Conservation (phyloP, 1,140 invertebrate species). For the Calosoma granatense region DNA sequence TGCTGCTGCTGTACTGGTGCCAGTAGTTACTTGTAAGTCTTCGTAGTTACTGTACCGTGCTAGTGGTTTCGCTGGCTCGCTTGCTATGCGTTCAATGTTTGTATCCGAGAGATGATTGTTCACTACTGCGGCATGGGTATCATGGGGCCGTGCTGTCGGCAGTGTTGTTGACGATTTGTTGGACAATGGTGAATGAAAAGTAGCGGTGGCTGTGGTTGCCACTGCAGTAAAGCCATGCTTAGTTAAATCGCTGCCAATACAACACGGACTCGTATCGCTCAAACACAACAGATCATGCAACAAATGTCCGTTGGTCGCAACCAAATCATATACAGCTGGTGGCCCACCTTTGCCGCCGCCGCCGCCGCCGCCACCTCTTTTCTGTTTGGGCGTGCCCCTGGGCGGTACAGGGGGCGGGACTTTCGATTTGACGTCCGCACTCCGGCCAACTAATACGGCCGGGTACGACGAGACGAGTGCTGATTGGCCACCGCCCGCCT, state of each 20-base stretch:
- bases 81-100: neutral
- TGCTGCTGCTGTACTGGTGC: too few relatives aligned
- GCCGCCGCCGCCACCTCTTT: conserved; percentile 35
- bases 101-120: neutral
- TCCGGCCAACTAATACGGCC: conserved; percentile 36
- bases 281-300: conserved; percentile 5
- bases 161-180: too few relatives aligned
- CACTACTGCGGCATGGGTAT: neutral
- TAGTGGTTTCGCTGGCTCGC: neutral
- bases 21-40: neutral
- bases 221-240: neutral
- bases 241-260: too few relatives aligned
- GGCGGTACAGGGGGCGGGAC: conserved; percentile 73
- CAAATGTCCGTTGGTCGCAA: neutral
- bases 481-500: too few relatives aligned
- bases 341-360: conserved; percentile 23
- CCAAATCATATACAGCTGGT: neutral
- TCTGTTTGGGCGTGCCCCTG: conserved; percentile 57
- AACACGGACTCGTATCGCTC: neutral
- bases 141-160: too few relatives aligned
- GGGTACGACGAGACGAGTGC: conserved; percentile 38
- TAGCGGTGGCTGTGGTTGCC: neutral
- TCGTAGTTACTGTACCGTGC: neutral
- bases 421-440: conserved; percentile 47
- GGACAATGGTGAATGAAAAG: too few relatives aligned